Base-by-base conservation (phyloP, 2,113 vertebrate species). In the Miniopterus natalensis region DNA sequence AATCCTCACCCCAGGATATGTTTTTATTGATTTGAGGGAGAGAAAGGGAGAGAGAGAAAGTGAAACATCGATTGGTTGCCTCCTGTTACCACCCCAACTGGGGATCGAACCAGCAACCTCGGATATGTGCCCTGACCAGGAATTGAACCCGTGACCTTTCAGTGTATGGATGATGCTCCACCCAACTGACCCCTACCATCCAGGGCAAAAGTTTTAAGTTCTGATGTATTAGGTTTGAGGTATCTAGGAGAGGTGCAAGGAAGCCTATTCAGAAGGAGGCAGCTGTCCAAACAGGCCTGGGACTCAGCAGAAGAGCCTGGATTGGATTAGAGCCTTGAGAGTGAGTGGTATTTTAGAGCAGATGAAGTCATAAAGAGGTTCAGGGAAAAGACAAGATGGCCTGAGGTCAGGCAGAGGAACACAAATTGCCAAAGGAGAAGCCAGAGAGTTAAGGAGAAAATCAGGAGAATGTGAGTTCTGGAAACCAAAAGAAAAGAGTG, bases 351-450 rank as follows among this genome's bases (percentile, higher is more conserved):
- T 61, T 90, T 53, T 87, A 55, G 27, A 88, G 92, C 57, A 61
- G 75, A 93, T 95, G 84, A 97, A 61, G 29, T 96, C 92, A 96
- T 83, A 86, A 83, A 91, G 51, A 91, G 45, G 6, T 61, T 88
- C 29, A 36, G 47, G 59, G 81, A 78, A 96, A 88, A 89, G 86
- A 87, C 78, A 79, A 71, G 78, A 94, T 96, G 95, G 94, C 87
- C 40, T n/a, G 95, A 96, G 95, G 93, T 96, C 89, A 88, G 79
- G n/a, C 74, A 66, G 81, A 70, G 81, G 80, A 79, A 27, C 59
- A 29, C 27, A 91, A 63, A 71, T 45, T 97, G 88, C 97, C 96
- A 95, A 70, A 70, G 47, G 40, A 70, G 85, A 90, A 89, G 83
- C 61, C 93, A 85, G 84, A 63, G 51, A 86, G 74, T 83, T 83